Evolutionary conservation across 2,888 invertebrate species (phyloP), one percentile per base, ranked within the genome.

Genomic region (Saturnia japonica): DNA sequence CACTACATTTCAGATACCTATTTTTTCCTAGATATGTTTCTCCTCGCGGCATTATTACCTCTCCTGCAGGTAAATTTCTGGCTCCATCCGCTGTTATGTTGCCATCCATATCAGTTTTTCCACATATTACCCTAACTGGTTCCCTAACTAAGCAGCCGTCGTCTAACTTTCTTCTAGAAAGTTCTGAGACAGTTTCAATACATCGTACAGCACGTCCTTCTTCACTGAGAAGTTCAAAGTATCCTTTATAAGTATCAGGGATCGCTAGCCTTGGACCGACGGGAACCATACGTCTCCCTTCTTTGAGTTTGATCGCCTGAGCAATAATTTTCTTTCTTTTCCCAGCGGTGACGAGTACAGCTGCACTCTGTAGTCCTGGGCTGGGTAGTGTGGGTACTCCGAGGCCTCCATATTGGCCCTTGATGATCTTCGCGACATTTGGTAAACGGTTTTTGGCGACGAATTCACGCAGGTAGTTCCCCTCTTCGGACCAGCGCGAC

Each of bases 161-260:
- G 70, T 96, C 96, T 34, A 96, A 94, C 79, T 97, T 95, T 71
- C 97, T 95, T 76, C 97, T 95, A 25, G 97, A 96, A 76, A 99
- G 91, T 89, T 98, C 98, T 74, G 95, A 94, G 1, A 99, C 98
- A 74, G 97, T 97, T 86, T 98, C 97, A 82, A 99, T 97, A 80
- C 98, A 97, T 75, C 97, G 95, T 12, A 98, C 98, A 40, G 98
- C 97, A 79, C 97, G 95, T 0, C 99, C 99, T 89, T 99, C 98
- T 91, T 99, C 99, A 85, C 98, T 98, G 47, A 99, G 94, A 69
- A 99, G 95, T 89, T 99, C 99, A 88, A 99, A 99, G 91, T 97
- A 99, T 12, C 99, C 99, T 77, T 96, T 95, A 88, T 98, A 99
- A 0, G 97, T 96, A 81, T 98, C 97, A 9, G 99, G 99, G 74